Percentiles rank a stretch among this genome's conserved stretches.
Evolutionary conservation across 2,113 vertebrate genomes (phyloP).

Genomic region (Setophaga kirtlandii): DNA sequence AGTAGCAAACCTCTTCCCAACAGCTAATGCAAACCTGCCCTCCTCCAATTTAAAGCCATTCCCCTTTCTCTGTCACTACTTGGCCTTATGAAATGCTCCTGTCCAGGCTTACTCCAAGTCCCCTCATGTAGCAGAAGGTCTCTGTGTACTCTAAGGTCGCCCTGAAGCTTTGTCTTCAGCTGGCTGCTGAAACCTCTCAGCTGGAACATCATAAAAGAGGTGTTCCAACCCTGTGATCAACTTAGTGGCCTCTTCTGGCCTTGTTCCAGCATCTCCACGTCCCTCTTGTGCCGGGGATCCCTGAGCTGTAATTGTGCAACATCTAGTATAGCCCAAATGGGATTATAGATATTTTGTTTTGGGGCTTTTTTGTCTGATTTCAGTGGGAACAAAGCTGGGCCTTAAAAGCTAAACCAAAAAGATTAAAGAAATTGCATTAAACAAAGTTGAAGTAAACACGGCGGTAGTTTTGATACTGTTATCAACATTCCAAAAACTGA

Average conservation of each 20-base stretch:
- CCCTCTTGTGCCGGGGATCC: too few relatives aligned
- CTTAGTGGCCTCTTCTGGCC: too few relatives aligned
- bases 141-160: fast-evolving
- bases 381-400: not conserved
- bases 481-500: not conserved
- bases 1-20: not conserved
- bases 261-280: not conserved
- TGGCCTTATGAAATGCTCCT: not conserved
- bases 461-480: not conserved
- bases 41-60: not conserved
- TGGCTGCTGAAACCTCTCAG: not conserved
- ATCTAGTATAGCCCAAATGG: not conserved
- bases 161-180: not conserved
- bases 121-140: fast-evolving
- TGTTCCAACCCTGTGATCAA: not conserved
- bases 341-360: not conserved
- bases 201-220: not conserved
- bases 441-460: not conserved
- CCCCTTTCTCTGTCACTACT: too few relatives aligned
- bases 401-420: not conserved
- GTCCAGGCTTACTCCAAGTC: not conserved
- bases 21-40: not conserved
- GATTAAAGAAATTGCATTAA: not conserved
- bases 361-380: not conserved
- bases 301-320: not conserved